These are phyloP conservation scores for Anarhynchus alexandrinus DNA, from an alignment of 2,113 vertebrate species.

Conservation along the genomic window DNA sequence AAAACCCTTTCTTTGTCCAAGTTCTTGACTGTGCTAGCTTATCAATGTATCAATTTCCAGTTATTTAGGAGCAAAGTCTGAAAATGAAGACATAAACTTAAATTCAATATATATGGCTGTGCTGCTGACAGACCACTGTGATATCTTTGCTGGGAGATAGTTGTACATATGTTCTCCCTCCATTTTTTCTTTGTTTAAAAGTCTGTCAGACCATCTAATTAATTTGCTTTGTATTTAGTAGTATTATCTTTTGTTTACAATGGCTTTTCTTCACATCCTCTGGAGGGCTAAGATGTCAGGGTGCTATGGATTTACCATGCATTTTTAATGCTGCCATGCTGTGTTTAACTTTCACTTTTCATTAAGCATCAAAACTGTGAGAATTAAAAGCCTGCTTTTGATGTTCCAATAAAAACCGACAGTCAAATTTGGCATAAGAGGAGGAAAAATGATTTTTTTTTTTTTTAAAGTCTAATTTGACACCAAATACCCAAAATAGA, in stretches of 20 bases:
- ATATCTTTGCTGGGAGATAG: background rate
- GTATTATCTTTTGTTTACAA: constrained; percentile 66
- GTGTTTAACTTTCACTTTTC: constrained; percentile 83
- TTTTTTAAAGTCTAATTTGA: constrained; percentile 52
- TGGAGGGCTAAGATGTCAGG: constrained; percentile 63
- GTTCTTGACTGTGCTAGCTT: background rate
- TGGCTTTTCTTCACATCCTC: constrained; percentile 65
- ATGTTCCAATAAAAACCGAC: constrained; percentile 76
- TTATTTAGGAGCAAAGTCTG: background rate
- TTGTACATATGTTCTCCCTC: constrained; percentile 18
- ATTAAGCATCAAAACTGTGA: constrained; percentile 82
- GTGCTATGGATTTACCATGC: constrained; percentile 72
- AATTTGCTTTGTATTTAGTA: constrained; percentile 56
- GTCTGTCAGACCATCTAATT: constrained; percentile 53
- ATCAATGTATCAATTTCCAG: background rate
- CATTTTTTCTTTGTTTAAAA: constrained; percentile 44
- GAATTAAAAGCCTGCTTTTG: constrained; percentile 77
- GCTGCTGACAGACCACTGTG: background rate
- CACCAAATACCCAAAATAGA: constrained; percentile 35
- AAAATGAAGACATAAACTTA: background rate
- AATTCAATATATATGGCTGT: background rate
- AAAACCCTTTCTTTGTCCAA: background rate
- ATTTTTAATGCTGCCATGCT: constrained; percentile 78
- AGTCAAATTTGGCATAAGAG: constrained; percentile 76
- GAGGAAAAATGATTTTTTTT: constrained; percentile 38